Conservation (phyloP, 2,113 vertebrate genomes). For the Tetrao urogallus region DNA sequence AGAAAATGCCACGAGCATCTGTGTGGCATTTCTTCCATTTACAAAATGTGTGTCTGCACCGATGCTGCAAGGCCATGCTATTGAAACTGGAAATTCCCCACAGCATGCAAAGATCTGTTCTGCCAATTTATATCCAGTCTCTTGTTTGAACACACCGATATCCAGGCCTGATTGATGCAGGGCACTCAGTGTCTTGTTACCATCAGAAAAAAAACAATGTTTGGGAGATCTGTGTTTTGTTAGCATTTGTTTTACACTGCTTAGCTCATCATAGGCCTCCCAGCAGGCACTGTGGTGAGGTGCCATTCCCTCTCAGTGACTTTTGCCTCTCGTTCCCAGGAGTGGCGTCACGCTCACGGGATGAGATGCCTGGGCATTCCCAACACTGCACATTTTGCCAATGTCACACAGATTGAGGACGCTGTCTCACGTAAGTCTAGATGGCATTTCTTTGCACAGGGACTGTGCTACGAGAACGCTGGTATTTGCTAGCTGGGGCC, state of each 20-base stretch:
- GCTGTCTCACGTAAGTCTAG: constrained; percentile 91
- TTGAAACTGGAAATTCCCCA: accelerated
- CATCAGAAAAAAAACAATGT: background rate
- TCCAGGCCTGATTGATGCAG: background rate
- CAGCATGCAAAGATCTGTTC: background rate
- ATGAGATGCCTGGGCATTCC: constrained; percentile 98
- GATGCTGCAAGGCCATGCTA: accelerated
- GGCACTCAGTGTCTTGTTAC: background rate
- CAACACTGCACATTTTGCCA: constrained; percentile 97
- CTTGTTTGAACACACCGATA: background rate
- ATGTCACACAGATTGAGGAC: constrained; percentile 98
- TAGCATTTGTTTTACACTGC: background rate
- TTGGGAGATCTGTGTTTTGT: background rate
- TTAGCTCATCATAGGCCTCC: background rate
- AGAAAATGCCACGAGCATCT: no score
- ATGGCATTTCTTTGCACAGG: background rate
- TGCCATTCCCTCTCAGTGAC: background rate
- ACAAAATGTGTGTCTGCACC: background rate
- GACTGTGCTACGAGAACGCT: accelerated
- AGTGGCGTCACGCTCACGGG: constrained; percentile 97
- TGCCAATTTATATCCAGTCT: background rate
- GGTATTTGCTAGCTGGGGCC: accelerated
- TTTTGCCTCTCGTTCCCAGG: constrained; percentile 73
- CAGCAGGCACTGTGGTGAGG: accelerated
- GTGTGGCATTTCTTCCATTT: background rate